These are phyloP conservation scores for Petrolisthes cinctipes DNA, from an alignment of 2,888 invertebrate species.

Conservation along the genomic window DNA sequence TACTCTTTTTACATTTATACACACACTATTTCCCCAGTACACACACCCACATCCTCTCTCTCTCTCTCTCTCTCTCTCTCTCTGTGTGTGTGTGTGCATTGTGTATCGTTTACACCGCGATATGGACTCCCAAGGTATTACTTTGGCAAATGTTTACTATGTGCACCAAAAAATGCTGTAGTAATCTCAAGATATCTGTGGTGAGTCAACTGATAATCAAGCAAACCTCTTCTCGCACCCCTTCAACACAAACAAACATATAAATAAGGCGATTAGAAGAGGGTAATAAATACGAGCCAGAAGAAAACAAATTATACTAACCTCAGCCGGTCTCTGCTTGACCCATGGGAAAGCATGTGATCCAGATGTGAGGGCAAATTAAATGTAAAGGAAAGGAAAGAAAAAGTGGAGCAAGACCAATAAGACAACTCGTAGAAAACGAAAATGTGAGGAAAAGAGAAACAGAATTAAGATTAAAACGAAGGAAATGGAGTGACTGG, in stretches of 20 bases:
- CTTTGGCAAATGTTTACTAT: no score
- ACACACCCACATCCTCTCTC: no score
- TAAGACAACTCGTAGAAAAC: neutral
- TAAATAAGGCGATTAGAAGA: neutral
- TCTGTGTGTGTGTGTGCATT: no score
- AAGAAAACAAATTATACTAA: neutral
- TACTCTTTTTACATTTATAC: no score
- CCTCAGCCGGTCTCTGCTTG: neutral
- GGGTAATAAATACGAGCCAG: neutral
- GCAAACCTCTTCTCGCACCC: neutral
- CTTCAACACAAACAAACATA: constrained; percentile 1
- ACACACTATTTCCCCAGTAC: no score
- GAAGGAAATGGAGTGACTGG: neutral
- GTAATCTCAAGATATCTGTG: neutral
- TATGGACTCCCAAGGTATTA: no score
- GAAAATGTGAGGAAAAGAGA: neutral
- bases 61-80: no score
- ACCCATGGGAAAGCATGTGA: neutral
- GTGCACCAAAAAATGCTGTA: neutral
- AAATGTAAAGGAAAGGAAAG: neutral
- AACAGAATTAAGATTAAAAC: neutral
- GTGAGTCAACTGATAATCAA: neutral
- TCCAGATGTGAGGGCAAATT: neutral
- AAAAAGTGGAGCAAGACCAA: neutral
- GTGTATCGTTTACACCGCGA: no score